Evolutionary conservation across 2,888 invertebrate species (phyloP).

Genomic region (Dysmachus trigonus): DNA sequence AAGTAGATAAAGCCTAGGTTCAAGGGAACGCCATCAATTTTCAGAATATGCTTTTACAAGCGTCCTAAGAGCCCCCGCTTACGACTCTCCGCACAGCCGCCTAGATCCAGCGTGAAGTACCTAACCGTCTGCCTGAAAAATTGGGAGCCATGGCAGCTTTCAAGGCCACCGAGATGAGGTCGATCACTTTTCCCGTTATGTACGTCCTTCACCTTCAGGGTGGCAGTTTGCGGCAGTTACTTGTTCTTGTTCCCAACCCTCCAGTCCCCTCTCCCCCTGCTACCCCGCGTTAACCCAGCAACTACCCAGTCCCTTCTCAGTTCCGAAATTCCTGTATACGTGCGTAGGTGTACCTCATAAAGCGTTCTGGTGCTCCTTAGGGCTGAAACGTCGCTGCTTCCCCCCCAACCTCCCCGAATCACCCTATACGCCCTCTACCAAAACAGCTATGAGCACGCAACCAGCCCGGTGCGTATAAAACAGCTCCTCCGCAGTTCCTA

Average conservation of each 20-base stretch:
- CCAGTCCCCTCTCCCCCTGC: too few relatives aligned
- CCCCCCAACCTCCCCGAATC: background rate
- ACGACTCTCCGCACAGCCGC: background rate
- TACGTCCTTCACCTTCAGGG: slow-evolving; percentile 7
- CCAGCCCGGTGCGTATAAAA: background rate
- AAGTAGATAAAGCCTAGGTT: background rate
- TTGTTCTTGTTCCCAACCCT: background rate
- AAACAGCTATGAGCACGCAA: background rate
- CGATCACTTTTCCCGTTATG: slow-evolving; percentile 31
- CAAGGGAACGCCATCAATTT: background rate
- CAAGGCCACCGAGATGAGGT: slow-evolving; percentile 39
- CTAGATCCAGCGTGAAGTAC: background rate
- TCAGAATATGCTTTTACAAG: background rate
- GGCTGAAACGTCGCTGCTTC: too few relatives aligned
- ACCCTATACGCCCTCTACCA: background rate
- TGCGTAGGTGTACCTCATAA: slow-evolving; percentile 32
- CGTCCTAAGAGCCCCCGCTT: background rate
- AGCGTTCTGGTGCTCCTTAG: background rate
- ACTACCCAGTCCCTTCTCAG: background rate
- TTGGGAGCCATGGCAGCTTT: background rate
- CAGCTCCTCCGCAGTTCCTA: slow-evolving; percentile 51
- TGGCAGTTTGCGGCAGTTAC: slow-evolving; percentile 16
- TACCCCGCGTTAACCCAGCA: background rate
- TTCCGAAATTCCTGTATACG: slow-evolving; percentile 4
- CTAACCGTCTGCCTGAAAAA: background rate